Evolutionary conservation across 2,888 invertebrate species (phyloP), one percentile per base, ranked within the genome.

Genomic region (Augiades crinisus): DNA sequence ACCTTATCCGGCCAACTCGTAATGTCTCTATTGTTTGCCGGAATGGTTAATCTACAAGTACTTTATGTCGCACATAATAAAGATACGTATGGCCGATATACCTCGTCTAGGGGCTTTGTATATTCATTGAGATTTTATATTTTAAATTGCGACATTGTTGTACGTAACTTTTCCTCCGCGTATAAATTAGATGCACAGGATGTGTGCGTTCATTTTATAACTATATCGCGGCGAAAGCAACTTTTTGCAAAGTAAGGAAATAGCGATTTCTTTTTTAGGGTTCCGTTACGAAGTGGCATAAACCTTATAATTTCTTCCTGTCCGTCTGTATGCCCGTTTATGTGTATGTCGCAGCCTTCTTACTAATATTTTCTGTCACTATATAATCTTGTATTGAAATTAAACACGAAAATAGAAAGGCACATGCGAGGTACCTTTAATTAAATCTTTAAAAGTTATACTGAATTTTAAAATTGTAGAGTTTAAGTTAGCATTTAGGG

Each of bases 11-110:
- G 79, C 62, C 65, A 75, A 68, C 68, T 74, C 67, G 70, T 85
- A 85, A 87, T 85, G 85, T 85, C 74, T 81, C 81, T 74, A 87
- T 88, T 89, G 88, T 87, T 79, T 69, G 74, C 75, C 67, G 62
- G 67, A 71, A 77, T 77, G 74, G 76, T 68, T 78, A 73, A 80
- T 76, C 69, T 70, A 63, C 63, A 61, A 73, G 56, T 59, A 63
- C 56, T 54, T 60, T 59, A 60, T 58, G 57, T 56, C 17, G 44
- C 53, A 53, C 52, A 50, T 53, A 31, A 38, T 40, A 46, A 40
- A 40, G 17, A 52, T 50, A 49, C 22, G 13, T 34, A 49, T 49
- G 41, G 14, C 47, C 22, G 33, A 33, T 47, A 47, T 21, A 21
- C 30, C 38, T n/a, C 14, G 47, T 40, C 47, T 47, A 47, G 30